phyloP scores from a whole-genome alignment of 2,797 vertebrate genomes.

The Microctenopoma lineatum region DNA sequence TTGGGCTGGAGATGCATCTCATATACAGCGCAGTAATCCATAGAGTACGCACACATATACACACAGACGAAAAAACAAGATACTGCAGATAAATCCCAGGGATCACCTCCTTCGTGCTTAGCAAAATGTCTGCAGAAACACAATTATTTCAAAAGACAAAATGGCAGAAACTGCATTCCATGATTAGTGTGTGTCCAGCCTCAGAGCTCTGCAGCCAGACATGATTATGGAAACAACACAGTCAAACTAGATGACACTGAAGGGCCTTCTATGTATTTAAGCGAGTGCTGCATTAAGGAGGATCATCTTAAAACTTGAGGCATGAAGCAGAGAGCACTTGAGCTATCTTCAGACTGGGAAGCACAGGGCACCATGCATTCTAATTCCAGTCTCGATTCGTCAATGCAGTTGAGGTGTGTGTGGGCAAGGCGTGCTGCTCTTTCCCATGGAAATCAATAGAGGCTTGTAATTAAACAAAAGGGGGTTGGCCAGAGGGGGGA shows the following conservation, averaged over 20 bases:
- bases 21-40: conserved; percentile 74
- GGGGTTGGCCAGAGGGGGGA: conserved; percentile 74
- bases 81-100: conserved; percentile 68
- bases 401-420: conserved; percentile 80
- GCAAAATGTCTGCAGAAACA: conserved; percentile 57
- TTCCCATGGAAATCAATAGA: conserved; percentile 90
- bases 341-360: conserved; percentile 72
- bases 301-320: conserved; percentile 78
- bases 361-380: conserved; percentile 75
- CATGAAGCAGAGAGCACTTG: conserved; percentile 70
- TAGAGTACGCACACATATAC: conserved; percentile 46
- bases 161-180: conserved; percentile 47
- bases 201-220: conserved; percentile 44
- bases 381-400: conserved; percentile 82
- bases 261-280: conserved; percentile 67
- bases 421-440: conserved; percentile 82
- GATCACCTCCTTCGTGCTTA: conserved; percentile 67
- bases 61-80: conserved; percentile 34
- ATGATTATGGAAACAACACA: conserved; percentile 43
- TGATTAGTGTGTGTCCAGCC: conserved; percentile 28
- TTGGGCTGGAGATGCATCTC: conserved; percentile 70
- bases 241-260: conserved; percentile 32
- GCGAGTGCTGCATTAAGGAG: conserved; percentile 71
- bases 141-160: conserved; percentile 63
- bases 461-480: conserved; percentile 89